Conservation (phyloP, 2,888 invertebrate species). For the Rhyacophila evoluta region DNA sequence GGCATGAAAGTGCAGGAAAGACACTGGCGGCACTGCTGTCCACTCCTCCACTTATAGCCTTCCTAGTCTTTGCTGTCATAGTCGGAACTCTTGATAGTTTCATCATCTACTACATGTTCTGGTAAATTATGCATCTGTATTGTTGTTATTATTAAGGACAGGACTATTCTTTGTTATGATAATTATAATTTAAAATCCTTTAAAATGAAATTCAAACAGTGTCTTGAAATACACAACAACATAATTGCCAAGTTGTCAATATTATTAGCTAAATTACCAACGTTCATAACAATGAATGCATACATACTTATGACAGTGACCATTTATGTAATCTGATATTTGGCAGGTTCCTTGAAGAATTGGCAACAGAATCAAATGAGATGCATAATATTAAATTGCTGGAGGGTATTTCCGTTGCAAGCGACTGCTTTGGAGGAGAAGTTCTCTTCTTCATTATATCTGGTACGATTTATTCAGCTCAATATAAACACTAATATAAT, state of each 20-base stretch:
- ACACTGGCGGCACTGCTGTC: constrained; percentile 75
- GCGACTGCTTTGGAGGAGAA: constrained; percentile 84
- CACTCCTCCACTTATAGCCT: constrained; percentile 75
- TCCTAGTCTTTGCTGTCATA: constrained; percentile 79
- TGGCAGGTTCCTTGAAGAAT: constrained; percentile 80
- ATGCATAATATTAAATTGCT: constrained; percentile 79
- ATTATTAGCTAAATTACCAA: no score
- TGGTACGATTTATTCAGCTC: constrained; percentile 62
- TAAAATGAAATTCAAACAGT: no score
- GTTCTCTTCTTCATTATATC: constrained; percentile 81
- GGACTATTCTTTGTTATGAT: no score
- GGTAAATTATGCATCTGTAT: constrained; percentile 65
- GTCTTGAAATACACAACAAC: no score
- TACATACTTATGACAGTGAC: no score
- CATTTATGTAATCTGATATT: no score
- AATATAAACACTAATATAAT: no score
- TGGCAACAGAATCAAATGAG: constrained; percentile 74
- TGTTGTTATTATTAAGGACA: no score
- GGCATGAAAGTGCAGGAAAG: constrained; percentile 76
- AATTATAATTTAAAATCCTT: no score
- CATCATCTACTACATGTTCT: constrained; percentile 85
- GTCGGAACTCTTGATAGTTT: constrained; percentile 85
- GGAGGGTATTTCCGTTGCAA: constrained; percentile 83
- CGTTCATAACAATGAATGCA: no score
- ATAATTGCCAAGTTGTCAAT: no score